These are phyloP conservation scores for Eutolmus rufibarbis DNA, from an alignment of 2,888 invertebrate species.

Conservation along the genomic window DNA sequence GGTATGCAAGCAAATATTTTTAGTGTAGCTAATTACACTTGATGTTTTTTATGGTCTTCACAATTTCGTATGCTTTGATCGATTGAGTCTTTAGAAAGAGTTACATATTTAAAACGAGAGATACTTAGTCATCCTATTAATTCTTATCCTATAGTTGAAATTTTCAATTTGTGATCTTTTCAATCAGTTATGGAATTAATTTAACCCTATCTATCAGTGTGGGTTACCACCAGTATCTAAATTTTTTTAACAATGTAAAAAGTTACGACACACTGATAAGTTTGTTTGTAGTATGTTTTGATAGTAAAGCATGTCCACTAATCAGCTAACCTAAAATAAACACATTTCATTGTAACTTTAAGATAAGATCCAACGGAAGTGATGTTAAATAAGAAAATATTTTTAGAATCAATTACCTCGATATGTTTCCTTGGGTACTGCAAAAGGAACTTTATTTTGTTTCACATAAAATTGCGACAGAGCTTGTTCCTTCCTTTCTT, in stretches of 20 bases:
- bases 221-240: neutral
- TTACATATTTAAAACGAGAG: neutral
- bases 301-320: neutral
- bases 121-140: too few species aligned
- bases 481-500: conserved; percentile 53
- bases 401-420: neutral
- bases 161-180: too few species aligned
- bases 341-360: neutral
- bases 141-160: too few species aligned
- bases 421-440: conserved; percentile 26
- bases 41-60: neutral
- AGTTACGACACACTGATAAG: neutral
- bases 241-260: neutral
- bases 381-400: neutral
- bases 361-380: neutral
- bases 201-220: neutral
- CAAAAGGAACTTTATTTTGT: neutral
- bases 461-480: neutral
- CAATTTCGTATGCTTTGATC: neutral
- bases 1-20: neutral
- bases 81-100: neutral
- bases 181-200: neutral
- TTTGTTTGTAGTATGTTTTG: neutral
- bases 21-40: neutral
- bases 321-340: neutral